Evolutionary conservation across 2,113 vertebrate species (phyloP).

Genomic region (Malurus cyaneus): DNA sequence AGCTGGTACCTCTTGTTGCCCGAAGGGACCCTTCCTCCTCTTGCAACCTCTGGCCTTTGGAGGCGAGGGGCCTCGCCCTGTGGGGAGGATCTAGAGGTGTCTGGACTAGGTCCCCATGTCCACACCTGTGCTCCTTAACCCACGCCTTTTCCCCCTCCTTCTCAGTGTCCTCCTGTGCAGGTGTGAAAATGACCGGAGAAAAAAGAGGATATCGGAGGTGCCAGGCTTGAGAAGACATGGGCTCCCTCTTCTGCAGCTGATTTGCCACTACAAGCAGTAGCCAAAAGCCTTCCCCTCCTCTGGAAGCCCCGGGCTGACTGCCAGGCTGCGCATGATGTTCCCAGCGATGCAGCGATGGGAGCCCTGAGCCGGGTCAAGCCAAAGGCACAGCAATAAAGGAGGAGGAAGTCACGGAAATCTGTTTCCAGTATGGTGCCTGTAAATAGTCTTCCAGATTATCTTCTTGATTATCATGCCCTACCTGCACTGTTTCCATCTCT

Average conservation of each 20-base stretch:
- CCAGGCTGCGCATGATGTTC: not conserved
- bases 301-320: not conserved
- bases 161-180: not conserved
- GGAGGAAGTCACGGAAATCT: constrained; percentile 14
- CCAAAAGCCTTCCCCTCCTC: not conserved
- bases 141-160: not conserved
- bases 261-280: constrained; percentile 41
- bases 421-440: not conserved
- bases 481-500: not conserved
- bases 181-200: not conserved
- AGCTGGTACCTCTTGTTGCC: not conserved
- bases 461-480: not conserved
- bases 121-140: not conserved
- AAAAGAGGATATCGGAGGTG: not conserved
- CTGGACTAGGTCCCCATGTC: not conserved
- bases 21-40: not conserved
- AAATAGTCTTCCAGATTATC: constrained; percentile 38
- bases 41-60: not conserved
- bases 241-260: constrained; percentile 53
- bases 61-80: not conserved
- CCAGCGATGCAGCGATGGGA: not conserved
- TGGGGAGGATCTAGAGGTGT: not conserved
- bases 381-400: not conserved
- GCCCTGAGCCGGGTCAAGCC: not conserved
- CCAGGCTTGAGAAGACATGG: constrained; percentile 40